Evolutionary conservation across 23 tunicate species (phyloP), one percentile per base, ranked within the genome.

Genomic region (Styela clava): DNA sequence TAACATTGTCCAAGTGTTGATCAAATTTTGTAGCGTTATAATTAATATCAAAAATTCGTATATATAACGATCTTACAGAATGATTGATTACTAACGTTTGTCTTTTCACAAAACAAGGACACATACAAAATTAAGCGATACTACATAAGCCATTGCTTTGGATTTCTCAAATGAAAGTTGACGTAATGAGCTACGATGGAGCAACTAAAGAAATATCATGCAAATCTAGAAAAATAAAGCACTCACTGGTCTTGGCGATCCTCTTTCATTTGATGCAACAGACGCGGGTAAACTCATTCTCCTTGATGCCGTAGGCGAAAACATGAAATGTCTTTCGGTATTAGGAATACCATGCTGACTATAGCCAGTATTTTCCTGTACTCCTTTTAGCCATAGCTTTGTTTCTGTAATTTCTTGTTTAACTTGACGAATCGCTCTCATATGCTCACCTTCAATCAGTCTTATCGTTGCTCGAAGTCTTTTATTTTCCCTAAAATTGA

Each of bases 351-450:
- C 94, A 63, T 89, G 68, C 69, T 79, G 85, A 74, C 85, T 79
- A 2, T 89, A 52, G 26, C 94, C 94, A 31, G 94, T 84, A 1
- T 73, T 52, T 72, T 89, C 94, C 62, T 83, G 82, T 20, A 89
- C 73, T 27, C 74, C 74, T 24, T 89, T 85, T 61, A 84, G 74
- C 94, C 94, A 89, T 31, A 89, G 74, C 64, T 86, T 87, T 2
- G 94, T 89, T 51, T 84, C 94, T 35, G 87, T 89, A 21, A 89
- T 89, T 30, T 84, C 94, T 35, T 89, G 94, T 61, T 89, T 89
- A n/a, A 89, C 88, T 31, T 79, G 88, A 16, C 94, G 82, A 35
- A 89, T 89, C 68, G 87, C 76, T 16, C 94, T 79, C 64, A 83
- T 84, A 65, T 89, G 94, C 52, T 89, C 94, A 34, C 82, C 86